Evolutionary conservation across 2,113 vertebrate species (phyloP).

Genomic region (Hyaena hyaena): DNA sequence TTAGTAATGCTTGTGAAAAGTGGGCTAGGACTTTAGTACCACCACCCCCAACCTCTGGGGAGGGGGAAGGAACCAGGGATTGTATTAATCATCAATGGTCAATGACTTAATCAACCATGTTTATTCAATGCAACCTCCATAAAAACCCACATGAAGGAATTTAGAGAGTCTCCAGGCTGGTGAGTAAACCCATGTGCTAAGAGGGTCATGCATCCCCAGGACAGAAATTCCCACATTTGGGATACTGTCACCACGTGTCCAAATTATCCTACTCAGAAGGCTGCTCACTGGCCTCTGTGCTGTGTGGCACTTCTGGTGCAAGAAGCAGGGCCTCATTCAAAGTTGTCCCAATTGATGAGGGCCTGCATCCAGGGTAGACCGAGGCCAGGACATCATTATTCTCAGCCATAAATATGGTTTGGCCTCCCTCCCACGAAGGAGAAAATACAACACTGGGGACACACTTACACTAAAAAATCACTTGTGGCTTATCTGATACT

Average conservation of each 20-base stretch:
- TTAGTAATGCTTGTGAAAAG: not conserved
- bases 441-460: not conserved
- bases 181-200: not conserved
- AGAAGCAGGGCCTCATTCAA: not conserved
- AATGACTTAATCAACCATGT: not conserved
- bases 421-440: not conserved
- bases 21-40: not conserved
- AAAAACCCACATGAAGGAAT: not conserved
- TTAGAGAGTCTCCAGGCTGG: not conserved
- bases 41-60: not conserved
- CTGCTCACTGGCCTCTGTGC: not conserved
- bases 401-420: not conserved
- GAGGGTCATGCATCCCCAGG: not conserved
- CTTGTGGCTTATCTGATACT: not conserved
- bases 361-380: accelerated
- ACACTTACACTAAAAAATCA: not conserved
- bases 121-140: not conserved
- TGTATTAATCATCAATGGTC: not conserved
- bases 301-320: not conserved
- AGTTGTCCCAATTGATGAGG: not conserved
- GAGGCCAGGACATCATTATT: not conserved
- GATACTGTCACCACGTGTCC: not conserved
- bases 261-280: not conserved
- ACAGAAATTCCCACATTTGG: not conserved
- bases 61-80: not conserved